Evolutionary conservation across 2,888 invertebrate genomes (phyloP).

Genomic region (Lingula anatina): DNA sequence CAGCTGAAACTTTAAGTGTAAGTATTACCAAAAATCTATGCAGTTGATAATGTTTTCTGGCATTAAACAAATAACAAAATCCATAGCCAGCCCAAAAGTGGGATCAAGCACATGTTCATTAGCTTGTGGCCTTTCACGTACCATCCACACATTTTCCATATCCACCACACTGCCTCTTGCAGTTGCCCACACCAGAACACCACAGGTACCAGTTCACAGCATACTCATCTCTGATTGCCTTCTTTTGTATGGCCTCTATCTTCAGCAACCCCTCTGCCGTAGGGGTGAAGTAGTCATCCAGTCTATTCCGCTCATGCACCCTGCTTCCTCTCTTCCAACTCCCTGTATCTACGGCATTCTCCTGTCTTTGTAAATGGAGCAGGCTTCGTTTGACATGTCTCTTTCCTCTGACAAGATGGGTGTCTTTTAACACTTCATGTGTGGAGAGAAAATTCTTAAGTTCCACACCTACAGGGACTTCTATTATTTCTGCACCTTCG

Average conservation of each 20-base stretch:
- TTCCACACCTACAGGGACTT: conserved; percentile 21
- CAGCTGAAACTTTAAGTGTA: too few species aligned
- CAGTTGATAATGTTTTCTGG: too few species aligned
- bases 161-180: conserved; percentile 36
- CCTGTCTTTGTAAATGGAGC: conserved; percentile 21
- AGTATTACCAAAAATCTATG: too few species aligned
- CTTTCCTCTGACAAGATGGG: conserved; percentile 38
- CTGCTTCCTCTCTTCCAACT: conserved; percentile 30
- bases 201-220: conserved; percentile 45
- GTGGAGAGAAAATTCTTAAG: conserved; percentile 22
- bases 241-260: conserved; percentile 17
- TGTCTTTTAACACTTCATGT: conserved; percentile 29
- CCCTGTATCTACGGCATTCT: conserved; percentile 26
- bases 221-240: conserved; percentile 29
- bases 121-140: too few species aligned
- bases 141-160: conserved; percentile 30
- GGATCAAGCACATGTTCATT: too few species aligned
- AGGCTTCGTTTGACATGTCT: conserved; percentile 30
- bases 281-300: conserved; percentile 36
- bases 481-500: conserved; percentile 3
- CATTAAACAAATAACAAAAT: too few species aligned
- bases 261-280: conserved; percentile 26
- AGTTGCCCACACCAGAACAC: conserved; percentile 43
- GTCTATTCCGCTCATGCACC: conserved; percentile 29
- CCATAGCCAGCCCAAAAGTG: too few species aligned